Evolutionary conservation across 2,113 vertebrate genomes (phyloP).

Genomic region (Rhombomys opimus): DNA sequence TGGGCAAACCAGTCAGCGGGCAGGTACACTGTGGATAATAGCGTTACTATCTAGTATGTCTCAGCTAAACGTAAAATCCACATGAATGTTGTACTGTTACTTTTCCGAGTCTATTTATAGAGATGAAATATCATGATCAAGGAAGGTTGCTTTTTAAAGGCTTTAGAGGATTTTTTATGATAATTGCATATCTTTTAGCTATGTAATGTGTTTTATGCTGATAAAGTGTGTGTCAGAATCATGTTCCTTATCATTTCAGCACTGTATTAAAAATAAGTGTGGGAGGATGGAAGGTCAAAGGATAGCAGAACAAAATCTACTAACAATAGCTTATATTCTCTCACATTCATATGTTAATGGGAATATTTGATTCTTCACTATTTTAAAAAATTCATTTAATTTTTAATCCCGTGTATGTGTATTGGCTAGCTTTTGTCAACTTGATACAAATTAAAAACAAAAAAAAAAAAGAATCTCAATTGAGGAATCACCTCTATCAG

Average conservation of each 20-base stretch:
- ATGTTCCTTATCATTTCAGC: neutral
- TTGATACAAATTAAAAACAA: neutral
- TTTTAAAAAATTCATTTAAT: neutral
- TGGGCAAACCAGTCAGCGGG: too few species aligned
- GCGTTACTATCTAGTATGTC: neutral
- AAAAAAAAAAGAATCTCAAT: neutral
- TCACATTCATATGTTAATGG: neutral
- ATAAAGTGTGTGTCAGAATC: neutral
- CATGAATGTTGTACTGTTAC: neutral
- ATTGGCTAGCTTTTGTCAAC: neutral
- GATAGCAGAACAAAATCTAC: neutral
- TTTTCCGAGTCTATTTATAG: neutral
- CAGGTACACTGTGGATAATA: neutral
- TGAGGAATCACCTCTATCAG: neutral
- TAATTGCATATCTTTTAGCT: neutral
- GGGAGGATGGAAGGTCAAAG: neutral
- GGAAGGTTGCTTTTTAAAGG: neutral
- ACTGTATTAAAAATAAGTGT: neutral
- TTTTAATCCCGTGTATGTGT: too few species aligned
- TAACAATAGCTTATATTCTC: neutral
- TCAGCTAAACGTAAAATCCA: neutral
- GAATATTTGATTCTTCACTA: conserved; percentile 37
- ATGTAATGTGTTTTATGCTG: neutral
- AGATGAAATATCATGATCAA: conserved; percentile 13
- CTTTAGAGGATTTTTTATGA: neutral